Evolutionary conservation across 2,797 vertebrate genomes (phyloP).

Genomic region (Eulemur rubriventer): DNA sequence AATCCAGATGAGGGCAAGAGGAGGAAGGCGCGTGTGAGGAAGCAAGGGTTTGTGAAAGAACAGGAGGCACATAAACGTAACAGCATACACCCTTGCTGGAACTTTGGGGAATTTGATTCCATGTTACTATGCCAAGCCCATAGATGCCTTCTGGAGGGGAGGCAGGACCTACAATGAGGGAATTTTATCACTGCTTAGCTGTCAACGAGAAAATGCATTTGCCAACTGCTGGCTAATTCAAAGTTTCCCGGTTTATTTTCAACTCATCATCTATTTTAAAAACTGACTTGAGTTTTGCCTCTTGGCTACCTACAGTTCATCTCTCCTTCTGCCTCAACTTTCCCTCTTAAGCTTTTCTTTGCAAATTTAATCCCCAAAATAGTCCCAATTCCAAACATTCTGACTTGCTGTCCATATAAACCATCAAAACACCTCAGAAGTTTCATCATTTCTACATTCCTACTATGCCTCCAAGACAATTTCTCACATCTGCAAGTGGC

Average conservation of each 20-base stretch:
- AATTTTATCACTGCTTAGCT: slow-evolving; percentile 17
- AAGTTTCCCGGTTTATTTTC: slow-evolving; percentile 61
- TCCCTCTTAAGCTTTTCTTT: slow-evolving; percentile 10
- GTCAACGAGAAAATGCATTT: slow-evolving; percentile 56
- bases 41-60: not conserved
- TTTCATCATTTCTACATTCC: not conserved
- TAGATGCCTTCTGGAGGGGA: not conserved
- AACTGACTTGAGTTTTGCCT: slow-evolving; percentile 43
- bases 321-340: slow-evolving; percentile 16
- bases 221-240: slow-evolving; percentile 37
- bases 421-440: not conserved
- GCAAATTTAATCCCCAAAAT: slow-evolving; percentile 30
- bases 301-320: not conserved
- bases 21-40: not conserved
- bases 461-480: not conserved
- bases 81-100: not conserved
- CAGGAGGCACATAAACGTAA: not conserved
- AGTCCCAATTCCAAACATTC: not conserved
- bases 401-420: not conserved
- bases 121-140: slow-evolving; percentile 17
- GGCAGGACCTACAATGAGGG: not conserved
- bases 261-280: slow-evolving; percentile 60
- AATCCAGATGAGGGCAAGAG: not conserved
- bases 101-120: slow-evolving; percentile 43
- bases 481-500: not conserved